Conservation (phyloP, 2,113 vertebrate genomes). For the Hystrix cristata region DNA sequence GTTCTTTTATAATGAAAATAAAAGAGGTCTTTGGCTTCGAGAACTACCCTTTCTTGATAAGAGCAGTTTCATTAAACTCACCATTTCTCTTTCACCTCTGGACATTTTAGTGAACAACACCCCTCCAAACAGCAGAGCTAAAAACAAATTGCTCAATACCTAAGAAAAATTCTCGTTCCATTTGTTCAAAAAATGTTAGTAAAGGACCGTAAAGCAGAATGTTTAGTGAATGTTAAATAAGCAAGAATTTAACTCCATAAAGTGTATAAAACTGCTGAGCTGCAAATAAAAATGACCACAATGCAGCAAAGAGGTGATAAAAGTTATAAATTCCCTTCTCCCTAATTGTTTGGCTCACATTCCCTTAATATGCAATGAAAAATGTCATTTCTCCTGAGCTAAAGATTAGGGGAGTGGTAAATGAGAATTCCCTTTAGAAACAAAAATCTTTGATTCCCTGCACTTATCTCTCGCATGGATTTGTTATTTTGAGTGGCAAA, state of each 20-base stretch:
- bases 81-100: background rate
- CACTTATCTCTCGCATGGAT: background rate
- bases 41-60: conserved; percentile 5
- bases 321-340: conserved; percentile 35
- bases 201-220: conserved; percentile 17
- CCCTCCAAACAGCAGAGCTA: background rate
- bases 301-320: conserved; percentile 48
- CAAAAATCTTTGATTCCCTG: conserved; percentile 13
- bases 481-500: conserved; percentile 46
- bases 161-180: background rate
- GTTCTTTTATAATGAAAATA: conserved; percentile 26
- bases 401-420: background rate
- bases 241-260: conserved; percentile 36
- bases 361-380: conserved; percentile 35
- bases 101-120: background rate
- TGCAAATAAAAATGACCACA: conserved; percentile 55
- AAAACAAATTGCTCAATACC: background rate
- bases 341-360: background rate
- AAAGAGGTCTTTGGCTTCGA: conserved; percentile 11
- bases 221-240: conserved; percentile 61
- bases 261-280: background rate
- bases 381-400: conserved; percentile 15
- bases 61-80: background rate
- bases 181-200: conserved; percentile 34
- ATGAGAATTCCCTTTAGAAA: background rate